phyloP scores from a whole-genome alignment of 2,888 invertebrate genomes.

The Sarcophaga subvicina region DNA sequence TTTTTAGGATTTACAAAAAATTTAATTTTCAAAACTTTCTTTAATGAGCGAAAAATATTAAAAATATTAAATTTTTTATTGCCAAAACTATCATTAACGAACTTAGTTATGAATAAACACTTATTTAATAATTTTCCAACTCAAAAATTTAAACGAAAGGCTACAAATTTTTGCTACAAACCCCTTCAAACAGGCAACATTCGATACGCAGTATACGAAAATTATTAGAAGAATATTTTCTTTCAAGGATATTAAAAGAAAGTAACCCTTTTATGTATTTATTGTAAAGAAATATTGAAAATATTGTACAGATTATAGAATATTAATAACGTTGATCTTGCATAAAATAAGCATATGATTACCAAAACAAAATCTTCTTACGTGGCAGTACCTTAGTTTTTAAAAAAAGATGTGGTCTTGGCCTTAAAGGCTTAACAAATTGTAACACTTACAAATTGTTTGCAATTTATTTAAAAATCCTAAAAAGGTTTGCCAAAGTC shows the following conservation, averaged over 20 bases:
- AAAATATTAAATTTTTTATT: too few relatives aligned
- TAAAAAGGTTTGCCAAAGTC: background rate
- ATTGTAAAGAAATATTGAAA: background rate
- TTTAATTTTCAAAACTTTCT: too few relatives aligned
- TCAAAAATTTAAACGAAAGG: background rate
- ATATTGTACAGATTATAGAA: background rate
- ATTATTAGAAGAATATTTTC: constrained; percentile 17
- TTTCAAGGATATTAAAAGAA: background rate
- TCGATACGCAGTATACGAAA: constrained; percentile 47
- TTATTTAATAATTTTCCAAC: too few relatives aligned
- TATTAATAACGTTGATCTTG: constrained; percentile 48
- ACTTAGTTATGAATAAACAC: too few relatives aligned
- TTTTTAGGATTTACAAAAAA: too few relatives aligned
- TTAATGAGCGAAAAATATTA: too few relatives aligned
- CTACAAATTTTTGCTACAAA: background rate
- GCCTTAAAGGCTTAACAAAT: constrained; percentile 35
- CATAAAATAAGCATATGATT: constrained; percentile 64
- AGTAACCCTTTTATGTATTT: background rate
- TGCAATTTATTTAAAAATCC: constrained; percentile 47
- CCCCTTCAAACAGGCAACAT: constrained; percentile 36
- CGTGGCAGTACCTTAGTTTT: background rate
- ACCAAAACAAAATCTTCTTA: constrained; percentile 32
- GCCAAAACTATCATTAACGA: too few relatives aligned
- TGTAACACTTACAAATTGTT: constrained; percentile 64
- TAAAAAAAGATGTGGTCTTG: constrained; percentile 21